A percentile compares a stretch with the other conserved stretches of the same genome.
Evolutionary conservation across 2,113 vertebrate species (phyloP).

Genomic region (Salminus brasiliensis): DNA sequence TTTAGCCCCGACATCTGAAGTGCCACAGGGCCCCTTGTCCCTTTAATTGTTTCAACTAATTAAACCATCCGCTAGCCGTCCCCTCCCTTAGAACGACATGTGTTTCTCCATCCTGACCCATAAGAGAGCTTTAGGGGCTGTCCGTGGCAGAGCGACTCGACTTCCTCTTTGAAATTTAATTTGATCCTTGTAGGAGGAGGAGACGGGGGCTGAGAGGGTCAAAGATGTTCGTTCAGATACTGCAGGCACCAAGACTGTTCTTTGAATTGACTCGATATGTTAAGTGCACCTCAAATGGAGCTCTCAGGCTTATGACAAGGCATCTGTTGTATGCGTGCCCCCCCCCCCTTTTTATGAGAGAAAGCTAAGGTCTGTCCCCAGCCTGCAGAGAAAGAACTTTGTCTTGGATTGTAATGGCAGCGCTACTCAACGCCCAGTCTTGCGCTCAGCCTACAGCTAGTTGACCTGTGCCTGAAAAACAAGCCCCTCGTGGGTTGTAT

Average conservation of each 20-base stretch:
- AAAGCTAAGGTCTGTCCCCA: constrained; percentile 32
- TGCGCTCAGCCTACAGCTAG: constrained; percentile 66
- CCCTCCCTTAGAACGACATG: constrained; percentile 54
- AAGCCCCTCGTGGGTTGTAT: constrained; percentile 74
- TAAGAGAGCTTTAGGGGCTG: constrained; percentile 56
- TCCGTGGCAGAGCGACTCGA: constrained; percentile 36
- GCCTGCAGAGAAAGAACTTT: constrained; percentile 55
- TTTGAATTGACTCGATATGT: constrained; percentile 54
- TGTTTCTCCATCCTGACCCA: constrained; percentile 56
- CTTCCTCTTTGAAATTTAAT: constrained; percentile 68
- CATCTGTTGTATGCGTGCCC: constrained; percentile 43
- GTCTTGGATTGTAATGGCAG: constrained; percentile 63
- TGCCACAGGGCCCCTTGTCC: constrained; percentile 65
- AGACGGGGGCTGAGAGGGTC: constrained; percentile 35
- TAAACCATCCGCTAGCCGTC: constrained; percentile 60
- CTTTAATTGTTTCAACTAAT: constrained; percentile 74
- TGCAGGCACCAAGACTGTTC: constrained; percentile 33
- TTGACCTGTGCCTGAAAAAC: constrained; percentile 77
- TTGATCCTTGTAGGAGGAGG: constrained; percentile 49
- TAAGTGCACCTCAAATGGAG: constrained; percentile 55
- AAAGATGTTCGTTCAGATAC: constrained; percentile 57
- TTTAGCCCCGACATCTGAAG: constrained; percentile 71
- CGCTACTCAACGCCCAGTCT: constrained; percentile 61
- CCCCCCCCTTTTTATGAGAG: constrained; percentile 16
- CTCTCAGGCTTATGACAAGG: constrained; percentile 45